A percentile compares a stretch with the other conserved stretches of the same genome.
Conservation (phyloP, 2,888 invertebrate species). For the Torymus aiolomorphi region DNA sequence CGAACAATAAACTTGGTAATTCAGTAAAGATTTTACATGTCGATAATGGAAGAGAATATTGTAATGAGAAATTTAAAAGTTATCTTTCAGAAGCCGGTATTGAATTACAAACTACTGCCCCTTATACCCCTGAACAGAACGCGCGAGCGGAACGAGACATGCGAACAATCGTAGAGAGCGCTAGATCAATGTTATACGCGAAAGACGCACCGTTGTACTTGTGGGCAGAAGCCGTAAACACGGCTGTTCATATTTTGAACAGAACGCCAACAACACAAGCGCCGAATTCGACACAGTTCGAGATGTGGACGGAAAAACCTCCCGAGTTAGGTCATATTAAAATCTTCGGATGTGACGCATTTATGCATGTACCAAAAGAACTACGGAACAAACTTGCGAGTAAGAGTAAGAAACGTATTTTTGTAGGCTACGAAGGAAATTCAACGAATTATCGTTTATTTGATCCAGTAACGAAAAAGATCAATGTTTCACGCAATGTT, state of each 20-base stretch:
- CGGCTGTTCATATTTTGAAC: conserved; percentile 20
- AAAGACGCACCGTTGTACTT: background rate
- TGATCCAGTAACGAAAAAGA: too few relatives aligned
- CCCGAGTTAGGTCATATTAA: background rate
- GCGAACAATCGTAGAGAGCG: background rate
- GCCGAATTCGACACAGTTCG: background rate
- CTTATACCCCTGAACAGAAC: conserved; percentile 25
- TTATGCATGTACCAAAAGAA: conserved; percentile 18
- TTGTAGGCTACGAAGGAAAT: too few relatives aligned
- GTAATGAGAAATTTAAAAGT: too few relatives aligned
- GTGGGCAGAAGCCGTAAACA: conserved; percentile 32
- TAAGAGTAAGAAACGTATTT: too few relatives aligned
- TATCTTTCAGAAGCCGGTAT: too few relatives aligned
- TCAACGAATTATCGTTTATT: too few relatives aligned
- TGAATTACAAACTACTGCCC: too few relatives aligned
- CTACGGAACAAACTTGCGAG: conserved; percentile 12
- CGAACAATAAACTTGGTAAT: too few relatives aligned
- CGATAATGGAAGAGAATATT: too few relatives aligned
- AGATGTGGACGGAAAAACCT: conserved; percentile 14
- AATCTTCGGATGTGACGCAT: conserved; percentile 20
- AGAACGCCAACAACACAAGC: background rate
- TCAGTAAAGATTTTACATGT: too few relatives aligned
- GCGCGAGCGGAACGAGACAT: conserved; percentile 22
- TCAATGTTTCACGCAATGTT: too few relatives aligned
- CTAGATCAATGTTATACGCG: conserved; percentile 9